Conservation (phyloP, 2,888 invertebrate species). For the Aricia artaxerxes region DNA sequence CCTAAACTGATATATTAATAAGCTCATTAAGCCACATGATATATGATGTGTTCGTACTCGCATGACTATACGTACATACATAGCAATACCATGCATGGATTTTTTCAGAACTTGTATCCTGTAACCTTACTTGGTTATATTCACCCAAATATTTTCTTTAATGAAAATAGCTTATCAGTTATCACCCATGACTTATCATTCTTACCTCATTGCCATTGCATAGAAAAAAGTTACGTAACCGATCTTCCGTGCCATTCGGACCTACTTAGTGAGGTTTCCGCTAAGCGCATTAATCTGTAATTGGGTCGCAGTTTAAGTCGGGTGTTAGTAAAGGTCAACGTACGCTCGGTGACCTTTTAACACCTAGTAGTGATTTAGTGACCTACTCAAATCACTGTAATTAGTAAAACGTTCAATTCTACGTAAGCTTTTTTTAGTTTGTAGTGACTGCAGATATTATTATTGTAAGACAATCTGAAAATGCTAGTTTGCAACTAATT, state of each 20-base stretch:
- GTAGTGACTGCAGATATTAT: too few relatives aligned
- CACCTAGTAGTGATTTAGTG: conserved; percentile 21
- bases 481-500: too few relatives aligned
- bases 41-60: too few relatives aligned
- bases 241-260: conserved; percentile 70
- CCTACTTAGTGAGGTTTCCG: conserved; percentile 79
- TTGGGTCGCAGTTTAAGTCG: conserved; percentile 76
- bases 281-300: conserved; percentile 79
- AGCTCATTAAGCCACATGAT: too few relatives aligned
- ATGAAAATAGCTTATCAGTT: too few relatives aligned
- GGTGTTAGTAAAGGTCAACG: conserved; percentile 71
- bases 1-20: too few relatives aligned
- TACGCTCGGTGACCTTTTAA: conserved; percentile 46
- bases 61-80: too few relatives aligned
- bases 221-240: conserved; percentile 52
- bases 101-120: too few relatives aligned
- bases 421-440: not conserved
- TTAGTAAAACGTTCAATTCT: conserved; percentile 1
- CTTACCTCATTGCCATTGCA: conserved; percentile 57
- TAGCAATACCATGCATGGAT: too few relatives aligned
- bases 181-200: conserved; percentile 52
- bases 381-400: conserved; percentile 21
- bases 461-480: too few relatives aligned
- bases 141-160: too few relatives aligned
- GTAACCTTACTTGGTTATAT: too few relatives aligned